A percentile compares a stretch with the other conserved stretches of the same genome.
Conservation (phyloP, 2,888 invertebrate genomes). For the Ennomos erosarius region DNA sequence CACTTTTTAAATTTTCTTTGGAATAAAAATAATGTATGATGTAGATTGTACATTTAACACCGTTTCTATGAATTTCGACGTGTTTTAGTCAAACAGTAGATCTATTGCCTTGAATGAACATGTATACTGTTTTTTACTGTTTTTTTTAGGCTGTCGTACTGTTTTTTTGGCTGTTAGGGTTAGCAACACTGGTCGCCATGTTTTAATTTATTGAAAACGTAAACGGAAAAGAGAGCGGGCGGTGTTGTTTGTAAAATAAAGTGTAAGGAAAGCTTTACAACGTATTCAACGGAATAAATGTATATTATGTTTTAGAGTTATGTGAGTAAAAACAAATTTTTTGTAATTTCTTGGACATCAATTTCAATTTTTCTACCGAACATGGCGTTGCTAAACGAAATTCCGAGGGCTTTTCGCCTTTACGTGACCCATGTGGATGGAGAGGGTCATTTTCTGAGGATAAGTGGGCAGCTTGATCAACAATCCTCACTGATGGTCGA, state of each 20-base stretch:
- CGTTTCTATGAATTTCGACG: too few species aligned
- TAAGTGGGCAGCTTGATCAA: constrained; percentile 89
- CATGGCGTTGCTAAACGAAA: constrained; percentile 70
- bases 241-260: constrained; percentile 54
- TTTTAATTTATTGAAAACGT: constrained; percentile 66
- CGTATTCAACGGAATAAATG: constrained; percentile 50
- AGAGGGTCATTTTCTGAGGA: constrained; percentile 88
- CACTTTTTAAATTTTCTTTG: too few species aligned
- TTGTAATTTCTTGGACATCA: constrained; percentile 30
- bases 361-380: constrained; percentile 35
- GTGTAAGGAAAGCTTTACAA: constrained; percentile 52
- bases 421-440: constrained; percentile 89
- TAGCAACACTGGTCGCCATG: too few species aligned
- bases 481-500: constrained; percentile 84
- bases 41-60: too few species aligned
- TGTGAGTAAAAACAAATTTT: constrained; percentile 55
- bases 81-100: too few species aligned
- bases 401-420: constrained; percentile 70
- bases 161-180: too few species aligned
- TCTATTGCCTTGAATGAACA: too few species aligned
- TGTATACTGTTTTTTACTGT: too few species aligned
- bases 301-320: constrained; percentile 57
- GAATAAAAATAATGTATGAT: too few species aligned
- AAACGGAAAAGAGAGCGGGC: constrained; percentile 77
- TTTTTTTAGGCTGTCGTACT: too few species aligned